Conservation (phyloP, 1,140 invertebrate genomes). For the Drosophila eugracilis region DNA sequence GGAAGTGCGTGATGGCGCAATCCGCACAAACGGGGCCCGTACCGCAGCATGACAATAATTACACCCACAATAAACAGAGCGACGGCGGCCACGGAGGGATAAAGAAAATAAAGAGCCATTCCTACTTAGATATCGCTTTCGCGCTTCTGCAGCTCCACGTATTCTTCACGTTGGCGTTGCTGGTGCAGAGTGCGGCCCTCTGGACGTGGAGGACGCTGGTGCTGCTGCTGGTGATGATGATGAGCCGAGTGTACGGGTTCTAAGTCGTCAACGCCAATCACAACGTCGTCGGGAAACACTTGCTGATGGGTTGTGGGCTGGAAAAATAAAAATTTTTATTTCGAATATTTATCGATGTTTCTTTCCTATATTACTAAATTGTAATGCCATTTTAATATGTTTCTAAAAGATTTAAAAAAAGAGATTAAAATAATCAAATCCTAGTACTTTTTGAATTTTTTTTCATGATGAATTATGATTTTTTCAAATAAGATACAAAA, state of each 20-base stretch:
- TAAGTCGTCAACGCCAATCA: constrained; percentile 69
- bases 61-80: constrained; percentile 90
- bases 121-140: constrained; percentile 91
- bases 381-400: too few species aligned
- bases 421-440: too few species aligned
- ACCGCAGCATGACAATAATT: constrained; percentile 90
- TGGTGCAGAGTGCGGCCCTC: constrained; percentile 78
- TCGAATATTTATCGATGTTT: too few species aligned
- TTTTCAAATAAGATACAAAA: too few species aligned
- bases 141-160: constrained; percentile 91
- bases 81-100: constrained; percentile 90
- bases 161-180: constrained; percentile 86
- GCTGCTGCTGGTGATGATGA: constrained; percentile 50
- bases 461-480: too few species aligned
- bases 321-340: not conserved
- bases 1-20: constrained; percentile 88
- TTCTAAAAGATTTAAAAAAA: too few species aligned
- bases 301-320: constrained; percentile 75
- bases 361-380: too few species aligned
- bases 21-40: constrained; percentile 89
- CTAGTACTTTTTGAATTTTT: too few species aligned
- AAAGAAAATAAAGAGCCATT: constrained; percentile 90
- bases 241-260: constrained; percentile 64
- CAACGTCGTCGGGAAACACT: constrained; percentile 79
- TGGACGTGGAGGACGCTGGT: constrained; percentile 67